phyloP scores from a whole-genome alignment of 2,888 invertebrate species.

The Oxyteleia sp. region DNA sequence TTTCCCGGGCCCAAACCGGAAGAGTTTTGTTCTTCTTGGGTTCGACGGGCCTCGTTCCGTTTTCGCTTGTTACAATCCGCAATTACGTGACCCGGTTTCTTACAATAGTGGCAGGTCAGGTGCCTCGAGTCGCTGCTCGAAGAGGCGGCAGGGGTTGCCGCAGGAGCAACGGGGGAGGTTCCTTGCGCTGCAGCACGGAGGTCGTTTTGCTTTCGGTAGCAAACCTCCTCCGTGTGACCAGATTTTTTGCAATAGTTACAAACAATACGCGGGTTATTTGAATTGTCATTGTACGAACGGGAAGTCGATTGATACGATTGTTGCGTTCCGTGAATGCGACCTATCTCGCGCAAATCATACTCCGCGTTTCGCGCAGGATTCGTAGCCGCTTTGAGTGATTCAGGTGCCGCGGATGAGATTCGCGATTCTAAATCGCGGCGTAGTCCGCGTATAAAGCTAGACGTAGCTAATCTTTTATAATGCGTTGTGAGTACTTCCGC shows the following conservation, averaged over 20 bases:
- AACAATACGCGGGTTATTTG: background rate
- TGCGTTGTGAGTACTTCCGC: background rate
- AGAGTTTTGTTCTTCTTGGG: background rate
- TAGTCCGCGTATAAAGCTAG: slow-evolving; percentile 13
- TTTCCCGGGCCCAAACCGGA: slow-evolving; percentile 15
- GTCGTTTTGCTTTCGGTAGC: background rate
- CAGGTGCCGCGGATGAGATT: background rate
- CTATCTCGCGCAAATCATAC: background rate
- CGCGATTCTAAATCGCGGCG: slow-evolving; percentile 18
- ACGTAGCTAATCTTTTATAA: too few relatives aligned
- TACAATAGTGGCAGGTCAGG: slow-evolving; percentile 1
- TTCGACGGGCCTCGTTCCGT: background rate
- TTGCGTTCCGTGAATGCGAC: background rate
- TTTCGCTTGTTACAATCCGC: slow-evolving; percentile 5
- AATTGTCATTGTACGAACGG: background rate
- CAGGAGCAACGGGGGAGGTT: background rate
- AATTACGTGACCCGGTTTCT: background rate
- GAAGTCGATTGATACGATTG: too few relatives aligned
- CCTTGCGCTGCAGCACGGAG: background rate
- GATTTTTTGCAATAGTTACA: slow-evolving; percentile 1
- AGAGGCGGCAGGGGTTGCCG: background rate
- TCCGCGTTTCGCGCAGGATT: background rate
- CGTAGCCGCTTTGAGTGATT: background rate
- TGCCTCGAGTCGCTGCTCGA: too few relatives aligned
- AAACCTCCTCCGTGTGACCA: background rate